Conservation (phyloP, 2,888 invertebrate species). For the Acanthoscelides obtectus region DNA sequence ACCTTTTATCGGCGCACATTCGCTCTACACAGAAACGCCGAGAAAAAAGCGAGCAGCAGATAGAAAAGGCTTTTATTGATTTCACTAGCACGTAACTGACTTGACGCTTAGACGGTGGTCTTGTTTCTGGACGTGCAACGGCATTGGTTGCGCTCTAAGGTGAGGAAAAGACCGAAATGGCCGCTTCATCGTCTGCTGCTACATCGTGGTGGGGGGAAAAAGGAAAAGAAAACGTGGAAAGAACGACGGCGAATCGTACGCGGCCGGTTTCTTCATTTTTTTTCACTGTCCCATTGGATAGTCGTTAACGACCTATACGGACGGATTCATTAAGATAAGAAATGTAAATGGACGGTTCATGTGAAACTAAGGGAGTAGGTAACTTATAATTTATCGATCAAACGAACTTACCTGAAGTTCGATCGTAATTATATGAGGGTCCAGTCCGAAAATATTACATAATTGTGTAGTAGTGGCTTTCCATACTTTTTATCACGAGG, state of each 20-base stretch:
- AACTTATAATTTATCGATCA: too few relatives aligned
- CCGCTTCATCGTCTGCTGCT: constrained; percentile 32
- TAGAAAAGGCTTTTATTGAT: constrained; percentile 60
- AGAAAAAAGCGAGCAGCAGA: constrained; percentile 33
- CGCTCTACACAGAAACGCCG: constrained; percentile 24
- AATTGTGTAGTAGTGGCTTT: too few relatives aligned
- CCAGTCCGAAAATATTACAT: too few relatives aligned
- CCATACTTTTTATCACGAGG: too few relatives aligned
- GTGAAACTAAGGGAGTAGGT: too few relatives aligned
- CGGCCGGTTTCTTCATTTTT: constrained; percentile 25
- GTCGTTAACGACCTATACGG: constrained; percentile 18
- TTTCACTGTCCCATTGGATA: constrained; percentile 19
- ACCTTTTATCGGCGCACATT: constrained; percentile 32
- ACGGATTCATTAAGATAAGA: constrained; percentile 20
- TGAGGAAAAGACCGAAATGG: constrained; percentile 40
- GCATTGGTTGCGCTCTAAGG: constrained; percentile 30
- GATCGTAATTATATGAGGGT: too few relatives aligned
- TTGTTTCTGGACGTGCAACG: constrained; percentile 4
- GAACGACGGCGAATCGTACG: constrained; percentile 23
- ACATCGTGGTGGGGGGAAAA: constrained; percentile 24
- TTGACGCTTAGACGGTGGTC: constrained; percentile 45
- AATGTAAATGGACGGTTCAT: constrained; percentile 9
- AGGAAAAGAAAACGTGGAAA: constrained; percentile 29
- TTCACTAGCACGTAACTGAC: constrained; percentile 65
- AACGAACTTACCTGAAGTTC: too few relatives aligned